phyloP scores from a whole-genome alignment of 2,797 vertebrate genomes.

The Rhabdomys pumilio region DNA sequence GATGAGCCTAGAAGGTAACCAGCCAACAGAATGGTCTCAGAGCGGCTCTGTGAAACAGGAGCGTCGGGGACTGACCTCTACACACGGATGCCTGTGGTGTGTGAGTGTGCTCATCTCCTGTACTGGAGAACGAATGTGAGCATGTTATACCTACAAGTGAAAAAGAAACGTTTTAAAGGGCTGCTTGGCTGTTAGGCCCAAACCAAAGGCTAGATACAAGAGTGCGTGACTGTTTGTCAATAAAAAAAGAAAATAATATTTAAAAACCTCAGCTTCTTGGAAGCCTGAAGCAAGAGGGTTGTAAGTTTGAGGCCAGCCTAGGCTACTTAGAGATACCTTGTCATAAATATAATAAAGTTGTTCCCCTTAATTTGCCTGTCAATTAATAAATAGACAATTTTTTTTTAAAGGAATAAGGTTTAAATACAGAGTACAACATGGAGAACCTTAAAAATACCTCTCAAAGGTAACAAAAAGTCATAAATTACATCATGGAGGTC shows the following conservation, averaged over 20 bases:
- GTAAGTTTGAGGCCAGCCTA: not conserved
- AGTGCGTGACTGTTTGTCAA: not conserved
- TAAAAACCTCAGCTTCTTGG: not conserved
- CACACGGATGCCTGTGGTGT: too few relatives aligned
- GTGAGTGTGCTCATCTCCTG: not conserved
- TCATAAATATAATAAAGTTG: not conserved
- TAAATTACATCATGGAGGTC: not conserved
- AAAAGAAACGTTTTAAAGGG: not conserved
- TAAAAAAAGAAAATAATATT: not conserved
- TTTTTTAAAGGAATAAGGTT: not conserved
- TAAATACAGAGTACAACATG: not conserved
- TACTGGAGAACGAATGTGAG: not conserved
- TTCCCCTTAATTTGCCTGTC: not conserved
- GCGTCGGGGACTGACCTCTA: not conserved
- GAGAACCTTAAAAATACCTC: not conserved
- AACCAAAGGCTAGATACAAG: not conserved
- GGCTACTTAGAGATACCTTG: not conserved
- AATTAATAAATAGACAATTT: not conserved
- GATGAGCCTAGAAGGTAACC: not conserved
- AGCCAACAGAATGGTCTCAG: not conserved
- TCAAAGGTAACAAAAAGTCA: not conserved
- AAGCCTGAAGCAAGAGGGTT: not conserved
- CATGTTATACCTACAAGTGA: not conserved
- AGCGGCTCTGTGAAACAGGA: not conserved
- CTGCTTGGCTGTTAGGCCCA: not conserved